Evolutionary conservation across 2,888 invertebrate genomes (phyloP).

Genomic region (Melanostoma mellinum): DNA sequence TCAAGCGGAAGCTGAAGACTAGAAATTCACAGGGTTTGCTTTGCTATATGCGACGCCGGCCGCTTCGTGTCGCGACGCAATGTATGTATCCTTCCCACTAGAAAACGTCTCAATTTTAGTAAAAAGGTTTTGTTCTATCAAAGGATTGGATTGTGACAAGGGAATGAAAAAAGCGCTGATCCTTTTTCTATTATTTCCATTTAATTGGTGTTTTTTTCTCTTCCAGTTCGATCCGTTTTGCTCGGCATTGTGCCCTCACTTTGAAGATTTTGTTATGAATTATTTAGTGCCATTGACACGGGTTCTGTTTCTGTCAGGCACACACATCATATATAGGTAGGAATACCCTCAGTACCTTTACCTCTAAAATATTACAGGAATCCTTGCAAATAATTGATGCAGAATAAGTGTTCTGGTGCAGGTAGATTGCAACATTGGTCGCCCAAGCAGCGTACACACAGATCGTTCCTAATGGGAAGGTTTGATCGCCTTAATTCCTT

Average conservation of each 20-base stretch:
- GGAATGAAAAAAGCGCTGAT: constrained; percentile 29
- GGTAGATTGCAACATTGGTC: constrained; percentile 68
- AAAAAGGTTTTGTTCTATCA: constrained; percentile 16
- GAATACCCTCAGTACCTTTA: too few species aligned
- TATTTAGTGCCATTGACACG: constrained; percentile 59
- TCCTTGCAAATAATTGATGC: constrained; percentile 67
- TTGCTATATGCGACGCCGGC: neutral
- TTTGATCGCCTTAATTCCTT: constrained; percentile 66
- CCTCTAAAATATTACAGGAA: constrained; percentile 4
- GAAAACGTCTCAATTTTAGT: constrained; percentile 63
- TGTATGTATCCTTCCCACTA: constrained; percentile 44
- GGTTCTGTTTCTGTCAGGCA: constrained; percentile 12
- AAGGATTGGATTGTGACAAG: constrained; percentile 1
- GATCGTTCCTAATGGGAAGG: constrained; percentile 63
- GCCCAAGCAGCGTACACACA: constrained; percentile 31
- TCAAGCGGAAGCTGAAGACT: constrained; percentile 54
- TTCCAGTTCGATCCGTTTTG: constrained; percentile 42
- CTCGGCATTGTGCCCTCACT: constrained; percentile 24
- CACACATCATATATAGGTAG: neutral
- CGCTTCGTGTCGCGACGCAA: constrained; percentile 6
- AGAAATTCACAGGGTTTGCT: constrained; percentile 30
- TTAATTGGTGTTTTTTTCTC: constrained; percentile 58
- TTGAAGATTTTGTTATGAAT: constrained; percentile 47
- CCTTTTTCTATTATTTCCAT: constrained; percentile 51
- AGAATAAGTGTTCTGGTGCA: constrained; percentile 53